Evolutionary conservation across 2,797 vertebrate genomes (phyloP).

Genomic region (Mormyrops boulengeri): DNA sequence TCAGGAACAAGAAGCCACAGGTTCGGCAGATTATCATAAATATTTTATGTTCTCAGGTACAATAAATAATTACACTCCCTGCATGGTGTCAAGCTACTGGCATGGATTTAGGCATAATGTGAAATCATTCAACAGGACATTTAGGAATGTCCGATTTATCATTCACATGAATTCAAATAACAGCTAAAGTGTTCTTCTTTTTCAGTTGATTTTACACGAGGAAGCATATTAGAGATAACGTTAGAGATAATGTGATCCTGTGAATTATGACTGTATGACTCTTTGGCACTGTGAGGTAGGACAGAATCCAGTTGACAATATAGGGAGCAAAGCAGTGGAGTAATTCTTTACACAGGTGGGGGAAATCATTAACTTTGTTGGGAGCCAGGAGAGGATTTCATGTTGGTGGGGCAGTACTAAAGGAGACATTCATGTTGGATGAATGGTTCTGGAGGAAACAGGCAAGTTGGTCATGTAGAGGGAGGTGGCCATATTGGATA

Average conservation of each 20-base stretch:
- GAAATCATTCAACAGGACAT: slow-evolving; percentile 3
- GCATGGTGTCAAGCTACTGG: not conserved
- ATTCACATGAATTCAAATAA: not conserved
- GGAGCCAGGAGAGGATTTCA: not conserved
- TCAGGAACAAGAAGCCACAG: not conserved
- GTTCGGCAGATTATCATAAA: not conserved
- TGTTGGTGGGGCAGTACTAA: not conserved
- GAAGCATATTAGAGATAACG: not conserved
- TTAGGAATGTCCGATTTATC: not conserved
- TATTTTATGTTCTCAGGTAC: not conserved
- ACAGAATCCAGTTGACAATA: not conserved
- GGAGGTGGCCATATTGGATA: slow-evolving; percentile 21
- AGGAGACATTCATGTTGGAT: slow-evolving; percentile 19
- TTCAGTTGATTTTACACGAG: not conserved
- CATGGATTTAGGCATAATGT: not conserved
- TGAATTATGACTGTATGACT: slow-evolving; percentile 4
- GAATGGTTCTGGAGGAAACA: slow-evolving; percentile 19
- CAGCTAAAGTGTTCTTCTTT: not conserved
- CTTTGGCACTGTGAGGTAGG: slow-evolving; percentile 13
- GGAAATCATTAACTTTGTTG: not conserved
- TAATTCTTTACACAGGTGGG: not conserved
- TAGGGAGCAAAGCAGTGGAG: not conserved
- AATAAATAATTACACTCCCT: not conserved
- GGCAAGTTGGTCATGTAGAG: slow-evolving; percentile 27
- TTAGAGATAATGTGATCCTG: not conserved